Evolutionary conservation across 2,113 vertebrate species (phyloP), one percentile per base, ranked within the genome.

Genomic region (Trinectes maculatus): DNA sequence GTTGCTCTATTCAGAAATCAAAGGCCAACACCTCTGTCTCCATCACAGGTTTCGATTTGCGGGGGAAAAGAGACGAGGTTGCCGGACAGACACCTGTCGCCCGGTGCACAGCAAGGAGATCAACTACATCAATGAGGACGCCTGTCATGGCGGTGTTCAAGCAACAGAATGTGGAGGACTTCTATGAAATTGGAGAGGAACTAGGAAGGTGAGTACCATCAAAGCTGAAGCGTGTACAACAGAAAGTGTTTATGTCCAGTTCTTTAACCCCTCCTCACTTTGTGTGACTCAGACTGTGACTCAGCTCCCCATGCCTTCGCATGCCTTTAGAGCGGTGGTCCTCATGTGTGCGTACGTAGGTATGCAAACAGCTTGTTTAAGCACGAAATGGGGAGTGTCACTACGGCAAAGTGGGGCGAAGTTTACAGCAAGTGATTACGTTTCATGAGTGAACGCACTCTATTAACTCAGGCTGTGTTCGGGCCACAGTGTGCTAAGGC

Each of bases 61-160:
- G 51, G 40, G 49, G 60, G 36, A 44, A 13, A 44, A 60, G 10
- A 29, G 52, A 52, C 25, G 26, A 0, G 12, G 66, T 22, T 39
- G 28, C 59, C 18, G 49, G 28, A 53, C 29, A 59, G 62, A 68
- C 18, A 8, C 4, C 49, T 59, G 26, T 73, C 77, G 8, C 33
- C 60, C 28, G 53, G 52, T 52, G 31, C 54, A n/a, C 22, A 64
- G 69, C 78, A 36, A 77, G 59, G 63, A 76, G 34, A 75, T 59
- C 60, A 67, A 43, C 25, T 21, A 82, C 70, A 90, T 91, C 93
- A 78, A 96, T 95, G 96, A 95, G 78, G 93, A 95, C 84, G 74
- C 89, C 85, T 51, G 85, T 86, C 60, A 99, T 99, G 97, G 95
- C 94, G 60, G 84, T 91, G 18, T 99, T 99, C 90, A 98, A 98